These are phyloP conservation scores for Anguilla rostrata DNA, from an alignment of 2,113 vertebrate species.

Conservation along the genomic window DNA sequence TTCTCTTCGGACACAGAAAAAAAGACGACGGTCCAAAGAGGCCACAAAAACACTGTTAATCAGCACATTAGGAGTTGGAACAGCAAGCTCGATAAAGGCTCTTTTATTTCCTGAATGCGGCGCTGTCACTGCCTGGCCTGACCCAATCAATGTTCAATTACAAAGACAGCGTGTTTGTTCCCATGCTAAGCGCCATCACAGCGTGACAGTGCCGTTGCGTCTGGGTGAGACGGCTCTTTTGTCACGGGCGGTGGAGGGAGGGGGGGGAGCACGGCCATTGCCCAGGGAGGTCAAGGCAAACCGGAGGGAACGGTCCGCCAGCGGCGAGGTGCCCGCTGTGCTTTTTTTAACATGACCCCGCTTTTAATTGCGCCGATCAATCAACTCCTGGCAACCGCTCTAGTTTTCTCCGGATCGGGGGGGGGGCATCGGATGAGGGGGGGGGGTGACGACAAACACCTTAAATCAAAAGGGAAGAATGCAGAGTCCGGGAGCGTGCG, in stretches of 20 bases:
- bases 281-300: neutral
- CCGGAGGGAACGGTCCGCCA: neutral
- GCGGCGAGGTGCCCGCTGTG: too few species aligned
- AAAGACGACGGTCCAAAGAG: neutral
- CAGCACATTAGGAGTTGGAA: neutral
- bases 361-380: conserved; percentile 9
- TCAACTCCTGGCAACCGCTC: neutral
- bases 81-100: neutral
- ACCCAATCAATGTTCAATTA: neutral
- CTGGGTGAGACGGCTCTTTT: neutral
- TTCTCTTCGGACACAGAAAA: neutral
- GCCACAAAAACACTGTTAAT: neutral
- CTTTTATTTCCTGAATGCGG: neutral
- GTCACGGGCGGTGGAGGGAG: neutral
- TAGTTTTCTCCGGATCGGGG: neutral
- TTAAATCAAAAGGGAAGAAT: neutral
- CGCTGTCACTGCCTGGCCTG: neutral
- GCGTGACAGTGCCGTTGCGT: neutral
- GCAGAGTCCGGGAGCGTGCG: neutral
- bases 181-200: neutral
- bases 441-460: neutral
- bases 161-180: neutral
- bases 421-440: neutral
- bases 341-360: neutral
- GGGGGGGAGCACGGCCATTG: neutral